Conservation (phyloP, 2,797 vertebrate species). For the Pteronotus mesoamericanus region DNA sequence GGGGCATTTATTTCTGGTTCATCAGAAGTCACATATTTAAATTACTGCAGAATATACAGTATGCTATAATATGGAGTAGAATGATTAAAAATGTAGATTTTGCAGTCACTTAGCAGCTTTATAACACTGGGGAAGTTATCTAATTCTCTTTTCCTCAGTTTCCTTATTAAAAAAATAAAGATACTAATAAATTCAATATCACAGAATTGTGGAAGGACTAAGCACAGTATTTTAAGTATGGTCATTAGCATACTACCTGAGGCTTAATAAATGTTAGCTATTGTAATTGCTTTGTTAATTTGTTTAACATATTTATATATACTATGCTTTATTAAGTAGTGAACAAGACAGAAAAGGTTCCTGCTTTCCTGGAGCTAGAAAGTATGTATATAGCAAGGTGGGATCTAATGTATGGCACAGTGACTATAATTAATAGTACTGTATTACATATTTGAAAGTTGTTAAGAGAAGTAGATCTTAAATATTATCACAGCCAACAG, state of each 20-base stretch:
- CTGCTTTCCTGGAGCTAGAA: neutral
- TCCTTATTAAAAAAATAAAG: neutral
- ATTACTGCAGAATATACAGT: neutral
- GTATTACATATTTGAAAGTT: neutral
- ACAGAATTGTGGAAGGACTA: neutral
- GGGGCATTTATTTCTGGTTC: neutral
- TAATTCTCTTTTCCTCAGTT: constrained; percentile 8
- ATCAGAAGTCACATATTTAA: neutral
- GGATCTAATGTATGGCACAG: neutral
- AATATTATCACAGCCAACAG: neutral
- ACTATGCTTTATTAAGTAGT: neutral
- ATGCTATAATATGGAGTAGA: neutral
- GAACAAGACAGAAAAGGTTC: neutral
- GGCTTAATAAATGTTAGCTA: neutral
- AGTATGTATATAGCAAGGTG: neutral
- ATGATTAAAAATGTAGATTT: neutral
- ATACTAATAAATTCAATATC: neutral
- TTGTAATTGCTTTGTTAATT: neutral
- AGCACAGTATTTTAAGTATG: neutral
- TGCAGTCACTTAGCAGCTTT: neutral
- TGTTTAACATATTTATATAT: neutral
- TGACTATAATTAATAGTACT: neutral
- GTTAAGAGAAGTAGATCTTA: neutral
- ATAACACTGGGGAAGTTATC: neutral
- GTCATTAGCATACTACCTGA: neutral